phyloP scores from a whole-genome alignment of 2,797 vertebrate genomes.

The Gymnothorax reevesii region DNA sequence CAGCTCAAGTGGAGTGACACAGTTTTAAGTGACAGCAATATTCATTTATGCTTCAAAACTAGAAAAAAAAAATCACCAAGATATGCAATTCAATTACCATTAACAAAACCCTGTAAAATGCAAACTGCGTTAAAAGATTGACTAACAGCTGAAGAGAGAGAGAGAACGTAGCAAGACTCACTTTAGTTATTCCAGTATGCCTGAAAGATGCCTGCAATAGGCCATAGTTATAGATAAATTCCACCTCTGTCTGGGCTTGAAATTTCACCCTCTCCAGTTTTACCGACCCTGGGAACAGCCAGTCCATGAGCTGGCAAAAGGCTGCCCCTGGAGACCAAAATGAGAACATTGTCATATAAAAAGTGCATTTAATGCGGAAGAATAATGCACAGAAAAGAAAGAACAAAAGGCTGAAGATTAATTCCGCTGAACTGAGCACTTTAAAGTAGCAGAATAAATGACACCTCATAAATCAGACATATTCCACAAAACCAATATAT shows the following conservation, averaged over 20 bases:
- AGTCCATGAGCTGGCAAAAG: constrained; percentile 75
- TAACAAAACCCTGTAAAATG: background rate
- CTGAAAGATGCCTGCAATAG: constrained; percentile 63
- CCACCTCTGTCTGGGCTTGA: constrained; percentile 56
- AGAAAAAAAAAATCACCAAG: background rate
- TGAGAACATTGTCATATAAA: background rate
- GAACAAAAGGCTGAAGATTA: no score
- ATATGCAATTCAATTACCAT: background rate
- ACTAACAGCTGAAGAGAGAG: background rate
- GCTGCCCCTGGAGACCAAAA: constrained; percentile 61
- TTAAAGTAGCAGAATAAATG: background rate
- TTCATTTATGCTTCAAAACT: background rate
- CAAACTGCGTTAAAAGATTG: background rate
- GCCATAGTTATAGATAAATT: constrained; percentile 70
- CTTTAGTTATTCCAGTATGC: constrained; percentile 59
- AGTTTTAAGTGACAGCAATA: background rate
- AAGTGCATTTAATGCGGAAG: background rate
- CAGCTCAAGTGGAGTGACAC: background rate
- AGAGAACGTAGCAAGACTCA: constrained; percentile 42
- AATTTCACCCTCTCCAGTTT: constrained; percentile 70
- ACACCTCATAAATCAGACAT: background rate
- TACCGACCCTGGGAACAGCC: constrained; percentile 65
- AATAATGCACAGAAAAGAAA: background rate
- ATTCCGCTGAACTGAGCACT: background rate
- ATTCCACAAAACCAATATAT: background rate